Evolutionary conservation across 2,888 invertebrate genomes (phyloP).

Genomic region (Pachydiplax longipennis): DNA sequence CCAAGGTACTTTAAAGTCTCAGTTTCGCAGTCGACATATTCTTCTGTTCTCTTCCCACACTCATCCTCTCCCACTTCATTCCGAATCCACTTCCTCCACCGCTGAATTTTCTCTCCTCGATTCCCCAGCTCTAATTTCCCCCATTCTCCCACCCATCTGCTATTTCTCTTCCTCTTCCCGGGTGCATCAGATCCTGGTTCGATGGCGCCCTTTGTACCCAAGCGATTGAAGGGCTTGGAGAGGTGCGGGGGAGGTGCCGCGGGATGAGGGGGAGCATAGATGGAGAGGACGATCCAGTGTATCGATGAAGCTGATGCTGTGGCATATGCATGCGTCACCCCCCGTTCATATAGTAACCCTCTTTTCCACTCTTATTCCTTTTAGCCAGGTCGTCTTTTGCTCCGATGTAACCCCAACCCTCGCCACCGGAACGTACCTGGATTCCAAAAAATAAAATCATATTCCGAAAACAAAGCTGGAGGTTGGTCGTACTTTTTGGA

Average conservation of each 20-base stretch:
- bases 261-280: neutral
- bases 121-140: neutral
- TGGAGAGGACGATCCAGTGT: neutral
- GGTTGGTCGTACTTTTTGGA: neutral
- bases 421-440: neutral
- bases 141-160: neutral
- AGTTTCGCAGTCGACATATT: too few species aligned
- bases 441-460: neutral
- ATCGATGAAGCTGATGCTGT: neutral
- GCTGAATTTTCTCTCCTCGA: neutral
- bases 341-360: neutral
- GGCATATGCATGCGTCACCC: neutral
- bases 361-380: neutral
- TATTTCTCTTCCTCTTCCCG: neutral
- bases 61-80: too few species aligned
- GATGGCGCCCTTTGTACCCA: conserved; percentile 1
- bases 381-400: neutral
- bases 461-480: neutral
- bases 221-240: neutral
- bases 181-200: conserved; percentile 11
- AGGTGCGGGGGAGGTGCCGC: neutral
- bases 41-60: too few species aligned
- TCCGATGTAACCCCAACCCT: neutral
- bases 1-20: too few species aligned
- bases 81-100: too few species aligned